Base-by-base conservation (phyloP, 2,113 vertebrate species). In the Picathartes gymnocephalus region DNA sequence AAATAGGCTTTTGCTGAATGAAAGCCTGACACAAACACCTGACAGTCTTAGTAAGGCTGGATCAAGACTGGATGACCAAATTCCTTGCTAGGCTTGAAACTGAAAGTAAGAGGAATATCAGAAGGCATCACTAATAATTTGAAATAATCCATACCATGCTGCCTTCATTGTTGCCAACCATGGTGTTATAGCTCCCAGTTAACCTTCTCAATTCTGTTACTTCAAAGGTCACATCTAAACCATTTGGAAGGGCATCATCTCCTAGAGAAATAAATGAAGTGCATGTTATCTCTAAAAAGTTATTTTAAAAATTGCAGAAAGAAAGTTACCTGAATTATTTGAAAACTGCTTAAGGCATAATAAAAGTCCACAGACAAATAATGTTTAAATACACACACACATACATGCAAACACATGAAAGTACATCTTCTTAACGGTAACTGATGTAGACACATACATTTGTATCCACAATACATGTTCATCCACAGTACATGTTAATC, bases 81-180 rank as follows among this genome's bases (percentile, higher is more conserved):
- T 57, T 81, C 64, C 37, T 73, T 73, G 24, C 64, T 42, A 71
- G 22, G 37, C 79, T 66, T 73, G 62, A 80, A 85, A 83, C 22
- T 58, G 11, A 81, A 89, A 86, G 10, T 11, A 72, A 87, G 20
- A 72, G 19, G 6, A 61, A 4, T 30, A 71, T 40, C n/a, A 73
- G 70, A 87, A 69, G 15, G 24, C 42, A 54, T 69, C 40, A 39
- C 37, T 20, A 77, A 56, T 50, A 58, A 65, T 47, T 88, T 71
- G 11, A 90, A 86, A 48, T 7, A 11, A 48, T 7, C 14, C 95
- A 17, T 98, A 99, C 99, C 99, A 99, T 99, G 79, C 99, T 99
- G 91, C 99, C 99, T 97, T 99, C 99, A 5, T 99, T 99, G 97
- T 99, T 99, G 76, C 99, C 99, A 35, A 99, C 99, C 99, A 99